Evolutionary conservation across 2,113 vertebrate species (phyloP).

Genomic region (chimpanzee (Pan troglodytes)): NHGRI_mPanTro3-v2.1_pri NC_072417.2:64099501-64100000

Average conservation of each 20-base stretch:
- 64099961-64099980: background rate
- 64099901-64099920: background rate
- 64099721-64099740: background rate
- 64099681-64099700: background rate
- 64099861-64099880: background rate
- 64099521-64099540: background rate
- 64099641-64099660: background rate
- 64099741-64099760: background rate
- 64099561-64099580: background rate
- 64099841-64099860: background rate
- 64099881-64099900: background rate
- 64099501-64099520: background rate
- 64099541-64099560: background rate
- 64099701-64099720: background rate
- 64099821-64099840: background rate
- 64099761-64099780: background rate
- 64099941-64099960: background rate
- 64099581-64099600: background rate
- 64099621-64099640: background rate
- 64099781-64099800: background rate
- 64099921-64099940: background rate
- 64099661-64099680: no score
- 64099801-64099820: background rate
- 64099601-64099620: background rate
- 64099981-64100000: background rate